Conservation (phyloP, 2,888 invertebrate genomes). For the Flexamia atlantica region DNA sequence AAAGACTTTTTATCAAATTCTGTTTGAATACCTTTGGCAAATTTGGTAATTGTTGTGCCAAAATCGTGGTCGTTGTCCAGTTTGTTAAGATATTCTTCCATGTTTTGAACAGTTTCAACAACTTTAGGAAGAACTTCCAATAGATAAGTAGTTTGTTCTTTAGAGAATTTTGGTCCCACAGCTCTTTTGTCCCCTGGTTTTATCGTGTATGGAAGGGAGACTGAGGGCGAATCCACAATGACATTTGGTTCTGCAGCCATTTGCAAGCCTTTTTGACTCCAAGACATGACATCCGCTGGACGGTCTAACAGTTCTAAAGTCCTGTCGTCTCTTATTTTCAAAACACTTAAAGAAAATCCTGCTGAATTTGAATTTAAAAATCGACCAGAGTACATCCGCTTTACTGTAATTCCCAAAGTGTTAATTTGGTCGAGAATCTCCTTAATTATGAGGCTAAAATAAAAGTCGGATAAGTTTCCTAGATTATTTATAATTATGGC, state of each 20-base stretch:
- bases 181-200: background rate
- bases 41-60: constrained; percentile 51
- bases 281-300: constrained; percentile 54
- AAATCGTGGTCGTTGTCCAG: constrained; percentile 33
- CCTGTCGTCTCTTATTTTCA: constrained; percentile 62
- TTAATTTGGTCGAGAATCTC: constrained; percentile 60
- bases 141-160: constrained; percentile 8
- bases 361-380: constrained; percentile 51
- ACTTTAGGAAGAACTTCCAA: constrained; percentile 13
- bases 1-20: constrained; percentile 6
- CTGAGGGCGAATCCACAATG: background rate
- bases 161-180: constrained; percentile 56
- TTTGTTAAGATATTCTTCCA: constrained; percentile 55
- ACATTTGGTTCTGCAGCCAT: background rate
- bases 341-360: constrained; percentile 64
- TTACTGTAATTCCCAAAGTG: constrained; percentile 44
- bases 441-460: constrained; percentile 53
- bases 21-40: background rate
- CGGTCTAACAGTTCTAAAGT: constrained; percentile 61
- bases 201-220: background rate
- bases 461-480: constrained; percentile 45
- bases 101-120: constrained; percentile 1
- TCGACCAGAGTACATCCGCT: constrained; percentile 61
- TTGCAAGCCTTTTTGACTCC: constrained; percentile 45
- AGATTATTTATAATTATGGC: constrained; percentile 59